These are phyloP conservation scores for Seira musarum DNA, from an alignment of 2,888 invertebrate species.

Conservation along the genomic window DNA sequence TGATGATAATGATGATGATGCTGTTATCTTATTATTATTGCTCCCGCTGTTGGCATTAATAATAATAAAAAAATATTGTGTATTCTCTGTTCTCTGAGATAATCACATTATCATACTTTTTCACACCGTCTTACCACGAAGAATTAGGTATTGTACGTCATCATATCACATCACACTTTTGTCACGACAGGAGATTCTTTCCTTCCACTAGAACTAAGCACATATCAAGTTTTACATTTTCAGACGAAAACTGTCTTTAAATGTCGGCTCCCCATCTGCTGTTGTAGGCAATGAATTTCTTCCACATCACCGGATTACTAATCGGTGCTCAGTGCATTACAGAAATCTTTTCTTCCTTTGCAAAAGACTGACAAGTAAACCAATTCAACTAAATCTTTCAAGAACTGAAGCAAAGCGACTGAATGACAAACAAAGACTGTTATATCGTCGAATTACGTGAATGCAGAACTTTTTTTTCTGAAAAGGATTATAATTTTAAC, in stretches of 20 bases:
- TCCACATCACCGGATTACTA: slow-evolving; percentile 1
- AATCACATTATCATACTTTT: slow-evolving; percentile 21
- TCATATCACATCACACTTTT: slow-evolving; percentile 27
- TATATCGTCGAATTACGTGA: too few relatives aligned
- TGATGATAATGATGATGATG: slow-evolving; percentile 31
- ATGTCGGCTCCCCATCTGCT: not conserved
- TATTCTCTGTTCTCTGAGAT: too few relatives aligned
- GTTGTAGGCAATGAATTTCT: not conserved
- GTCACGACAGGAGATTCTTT: slow-evolving; percentile 45
- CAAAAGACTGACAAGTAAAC: not conserved
- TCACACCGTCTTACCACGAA: slow-evolving; percentile 13
- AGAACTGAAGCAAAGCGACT: too few relatives aligned
- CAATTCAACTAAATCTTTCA: slow-evolving; percentile 14
- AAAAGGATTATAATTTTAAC: too few relatives aligned
- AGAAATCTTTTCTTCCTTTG: too few relatives aligned
- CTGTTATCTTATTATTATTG: too few relatives aligned
- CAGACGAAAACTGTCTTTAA: too few relatives aligned
- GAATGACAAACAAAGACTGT: too few relatives aligned
- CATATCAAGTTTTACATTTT: not conserved
- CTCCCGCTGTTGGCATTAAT: slow-evolving; percentile 30
- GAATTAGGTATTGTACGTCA: too few relatives aligned
- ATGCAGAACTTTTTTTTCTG: too few relatives aligned
- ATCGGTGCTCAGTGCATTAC: not conserved
- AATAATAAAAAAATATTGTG: not conserved
- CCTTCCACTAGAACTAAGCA: too few relatives aligned